A percentile compares a stretch with the other conserved stretches of the same genome.
Conservation (phyloP, 2,113 vertebrate species). For the Asarcornis scutulata region DNA sequence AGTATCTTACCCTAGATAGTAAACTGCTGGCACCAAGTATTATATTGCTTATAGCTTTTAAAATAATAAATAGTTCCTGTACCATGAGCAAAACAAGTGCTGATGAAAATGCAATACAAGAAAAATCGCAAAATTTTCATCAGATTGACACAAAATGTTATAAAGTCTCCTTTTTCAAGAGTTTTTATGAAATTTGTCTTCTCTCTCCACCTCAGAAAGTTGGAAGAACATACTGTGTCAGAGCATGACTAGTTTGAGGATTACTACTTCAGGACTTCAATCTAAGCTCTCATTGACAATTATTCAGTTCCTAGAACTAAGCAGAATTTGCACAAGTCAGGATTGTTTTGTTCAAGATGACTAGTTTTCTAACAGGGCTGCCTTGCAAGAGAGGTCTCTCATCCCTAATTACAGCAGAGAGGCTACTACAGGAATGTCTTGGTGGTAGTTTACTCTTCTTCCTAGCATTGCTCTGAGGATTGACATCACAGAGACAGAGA, state of each 20-base stretch:
- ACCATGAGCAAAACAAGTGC: not conserved
- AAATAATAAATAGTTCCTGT: not conserved
- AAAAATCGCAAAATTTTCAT: not conserved
- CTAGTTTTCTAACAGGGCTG: not conserved
- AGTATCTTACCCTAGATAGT: not conserved
- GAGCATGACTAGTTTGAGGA: not conserved
- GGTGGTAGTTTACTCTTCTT: not conserved
- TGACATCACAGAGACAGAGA: not conserved
- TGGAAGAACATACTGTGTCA: not conserved
- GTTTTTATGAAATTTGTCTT: not conserved
- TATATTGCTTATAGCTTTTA: not conserved
- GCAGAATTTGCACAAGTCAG: not conserved
- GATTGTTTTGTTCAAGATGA: not conserved
- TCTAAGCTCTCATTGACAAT: not conserved
- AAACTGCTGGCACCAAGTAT: not conserved
- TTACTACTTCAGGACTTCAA: not conserved
- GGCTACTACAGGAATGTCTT: not conserved
- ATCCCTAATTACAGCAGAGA: not conserved
- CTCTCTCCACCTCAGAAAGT: not conserved
- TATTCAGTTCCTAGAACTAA: not conserved
- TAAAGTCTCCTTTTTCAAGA: not conserved
- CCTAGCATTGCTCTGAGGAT: not conserved
- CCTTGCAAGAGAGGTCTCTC: not conserved
- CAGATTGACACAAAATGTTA: not conserved
- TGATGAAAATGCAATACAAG: not conserved